Conservation (phyloP, 2,113 vertebrate species). For the Isurus oxyrinchus region DNA sequence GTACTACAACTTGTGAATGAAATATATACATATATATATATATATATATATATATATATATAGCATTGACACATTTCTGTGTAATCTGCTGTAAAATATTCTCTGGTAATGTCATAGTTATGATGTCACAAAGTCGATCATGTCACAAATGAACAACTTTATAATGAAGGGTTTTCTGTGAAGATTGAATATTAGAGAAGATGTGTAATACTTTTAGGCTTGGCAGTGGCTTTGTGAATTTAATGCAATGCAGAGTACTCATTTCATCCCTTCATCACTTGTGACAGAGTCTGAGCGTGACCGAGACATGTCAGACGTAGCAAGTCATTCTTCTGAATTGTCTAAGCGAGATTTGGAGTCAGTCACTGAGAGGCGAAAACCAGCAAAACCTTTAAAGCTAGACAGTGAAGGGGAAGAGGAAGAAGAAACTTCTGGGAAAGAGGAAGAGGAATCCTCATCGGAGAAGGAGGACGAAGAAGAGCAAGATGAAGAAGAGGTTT, state of each 20-base stretch:
- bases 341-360: slow-evolving; percentile 73
- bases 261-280: not conserved
- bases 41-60: not conserved
- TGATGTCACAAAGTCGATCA: not conserved
- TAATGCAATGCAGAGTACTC: not conserved
- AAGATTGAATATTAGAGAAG: not conserved
- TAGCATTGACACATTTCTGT: not conserved
- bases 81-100: not conserved
- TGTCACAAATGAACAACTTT: not conserved
- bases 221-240: not conserved
- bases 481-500: slow-evolving; percentile 58
- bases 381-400: slow-evolving; percentile 73
- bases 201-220: not conserved
- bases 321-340: slow-evolving; percentile 55
- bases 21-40: not conserved
- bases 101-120: not conserved
- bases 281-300: slow-evolving; percentile 61
- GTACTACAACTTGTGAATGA: not conserved
- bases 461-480: slow-evolving; percentile 77
- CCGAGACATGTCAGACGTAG: slow-evolving; percentile 58
- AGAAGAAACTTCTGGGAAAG: slow-evolving; percentile 73
- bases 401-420: slow-evolving; percentile 96
- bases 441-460: slow-evolving; percentile 58
- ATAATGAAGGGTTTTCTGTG: not conserved
- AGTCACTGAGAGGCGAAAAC: slow-evolving; percentile 63